phyloP scores from a whole-genome alignment of 2,113 vertebrate genomes.

The Lagenorhynchus albirostris region DNA sequence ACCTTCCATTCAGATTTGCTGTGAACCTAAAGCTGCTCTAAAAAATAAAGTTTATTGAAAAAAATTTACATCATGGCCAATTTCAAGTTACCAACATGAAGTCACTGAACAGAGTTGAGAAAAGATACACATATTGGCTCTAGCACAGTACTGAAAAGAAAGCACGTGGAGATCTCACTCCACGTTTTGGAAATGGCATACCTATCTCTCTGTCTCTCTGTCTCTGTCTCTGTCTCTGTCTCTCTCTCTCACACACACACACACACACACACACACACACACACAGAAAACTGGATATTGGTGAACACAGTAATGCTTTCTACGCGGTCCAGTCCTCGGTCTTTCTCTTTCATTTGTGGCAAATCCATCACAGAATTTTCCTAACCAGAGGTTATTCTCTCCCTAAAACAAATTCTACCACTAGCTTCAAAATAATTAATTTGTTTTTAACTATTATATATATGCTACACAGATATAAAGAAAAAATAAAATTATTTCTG shows the following conservation, averaged over 20 bases:
- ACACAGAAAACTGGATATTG: background rate
- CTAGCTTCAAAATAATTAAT: background rate
- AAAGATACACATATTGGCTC: background rate
- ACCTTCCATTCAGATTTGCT: background rate
- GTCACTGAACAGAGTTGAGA: background rate
- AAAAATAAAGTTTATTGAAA: background rate
- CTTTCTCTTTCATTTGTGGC: background rate
- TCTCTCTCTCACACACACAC: fast-evolving
- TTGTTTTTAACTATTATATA: background rate
- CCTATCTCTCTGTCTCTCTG: background rate
- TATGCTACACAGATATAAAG: background rate
- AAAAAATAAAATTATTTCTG: slow-evolving; percentile 15
- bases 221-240: too few relatives aligned
- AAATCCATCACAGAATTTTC: background rate
- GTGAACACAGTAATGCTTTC: background rate
- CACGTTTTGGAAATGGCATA: background rate
- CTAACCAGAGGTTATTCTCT: background rate
- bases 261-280: fast-evolving
- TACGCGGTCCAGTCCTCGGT: background rate
- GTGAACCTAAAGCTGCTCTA: background rate
- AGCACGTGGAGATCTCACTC: background rate
- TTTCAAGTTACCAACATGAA: background rate
- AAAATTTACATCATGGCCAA: background rate
- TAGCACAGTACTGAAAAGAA: background rate
- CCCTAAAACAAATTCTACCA: background rate